These are phyloP conservation scores for Leptocoma aspasia DNA, from an alignment of 2,113 vertebrate species.

Conservation along the genomic window DNA sequence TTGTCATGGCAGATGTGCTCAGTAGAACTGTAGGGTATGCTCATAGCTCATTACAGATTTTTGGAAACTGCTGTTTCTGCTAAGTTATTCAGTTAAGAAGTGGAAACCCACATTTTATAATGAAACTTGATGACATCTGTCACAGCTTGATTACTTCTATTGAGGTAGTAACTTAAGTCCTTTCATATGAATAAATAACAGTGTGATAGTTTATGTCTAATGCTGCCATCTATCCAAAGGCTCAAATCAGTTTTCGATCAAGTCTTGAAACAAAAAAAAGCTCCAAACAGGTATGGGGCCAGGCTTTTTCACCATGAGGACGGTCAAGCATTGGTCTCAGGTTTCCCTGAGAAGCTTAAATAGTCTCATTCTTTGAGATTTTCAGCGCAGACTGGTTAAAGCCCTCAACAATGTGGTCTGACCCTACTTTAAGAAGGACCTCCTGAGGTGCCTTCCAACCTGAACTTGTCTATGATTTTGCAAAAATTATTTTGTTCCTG, in stretches of 20 bases:
- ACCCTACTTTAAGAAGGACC: background rate
- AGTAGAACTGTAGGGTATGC: conserved; percentile 12
- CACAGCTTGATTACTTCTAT: conserved; percentile 35
- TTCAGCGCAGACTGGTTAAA: background rate
- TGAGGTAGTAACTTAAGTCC: background rate
- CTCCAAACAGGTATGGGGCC: background rate
- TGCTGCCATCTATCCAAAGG: background rate
- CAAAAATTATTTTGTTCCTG: background rate
- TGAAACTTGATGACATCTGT: conserved; percentile 50
- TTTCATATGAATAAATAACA: background rate
- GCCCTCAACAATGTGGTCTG: background rate
- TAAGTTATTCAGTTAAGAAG: conserved; percentile 56
- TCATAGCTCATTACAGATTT: conserved; percentile 50
- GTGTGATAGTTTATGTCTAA: background rate
- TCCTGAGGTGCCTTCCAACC: background rate
- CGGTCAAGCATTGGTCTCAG: background rate
- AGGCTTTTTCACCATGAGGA: background rate
- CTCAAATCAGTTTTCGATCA: background rate
- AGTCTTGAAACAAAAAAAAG: background rate
- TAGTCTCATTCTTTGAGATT: background rate
- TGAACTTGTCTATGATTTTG: background rate
- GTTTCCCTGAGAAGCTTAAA: background rate
- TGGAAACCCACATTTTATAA: conserved; percentile 18
- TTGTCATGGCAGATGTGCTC: conserved; percentile 54
- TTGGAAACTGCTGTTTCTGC: conserved; percentile 62